A percentile compares a stretch with the other conserved stretches of the same genome.
phyloP scores from a whole-genome alignment of 2,888 invertebrate species.

The Caenorhabditis sinica region DNA sequence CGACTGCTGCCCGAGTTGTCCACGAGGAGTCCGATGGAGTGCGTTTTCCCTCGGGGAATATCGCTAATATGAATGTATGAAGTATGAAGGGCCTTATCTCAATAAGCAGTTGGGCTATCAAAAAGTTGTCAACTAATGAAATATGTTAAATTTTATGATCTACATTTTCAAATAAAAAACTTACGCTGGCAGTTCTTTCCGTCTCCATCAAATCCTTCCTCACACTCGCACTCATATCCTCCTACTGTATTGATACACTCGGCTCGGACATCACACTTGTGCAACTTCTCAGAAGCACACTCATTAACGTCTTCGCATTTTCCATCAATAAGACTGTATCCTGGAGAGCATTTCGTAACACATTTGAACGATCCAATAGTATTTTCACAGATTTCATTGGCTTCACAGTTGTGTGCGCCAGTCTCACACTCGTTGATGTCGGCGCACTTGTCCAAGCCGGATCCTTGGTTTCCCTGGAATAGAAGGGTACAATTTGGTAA shows the following conservation, averaged over 20 bases:
- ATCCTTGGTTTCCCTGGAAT: slow-evolving; percentile 63
- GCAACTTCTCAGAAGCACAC: slow-evolving; percentile 62
- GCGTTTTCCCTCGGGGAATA: no score
- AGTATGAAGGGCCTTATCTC: no score
- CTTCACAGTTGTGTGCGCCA: slow-evolving; percentile 85
- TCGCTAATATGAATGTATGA: no score
- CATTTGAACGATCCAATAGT: slow-evolving; percentile 77
- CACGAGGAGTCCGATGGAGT: no score
- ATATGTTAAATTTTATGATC: not conserved
- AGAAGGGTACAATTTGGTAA: not conserved
- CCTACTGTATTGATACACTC: slow-evolving; percentile 79
- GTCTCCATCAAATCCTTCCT: slow-evolving; percentile 79
- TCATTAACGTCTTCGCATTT: slow-evolving; percentile 79
- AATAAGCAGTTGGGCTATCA: not conserved
- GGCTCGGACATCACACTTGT: slow-evolving; percentile 72
- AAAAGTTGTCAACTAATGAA: slow-evolving; percentile 2
- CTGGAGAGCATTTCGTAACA: slow-evolving; percentile 75
- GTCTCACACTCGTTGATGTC: slow-evolving; percentile 82
- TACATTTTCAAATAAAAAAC: slow-evolving; percentile 20
- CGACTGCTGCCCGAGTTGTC: no score
- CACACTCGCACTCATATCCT: slow-evolving; percentile 78
- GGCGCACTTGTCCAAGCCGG: slow-evolving; percentile 75
- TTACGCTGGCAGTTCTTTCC: slow-evolving; percentile 78
- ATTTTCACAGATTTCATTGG: slow-evolving; percentile 76
- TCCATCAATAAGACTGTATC: slow-evolving; percentile 72